Conservation (phyloP, 2,888 invertebrate genomes). For the Euphydryas editha region DNA sequence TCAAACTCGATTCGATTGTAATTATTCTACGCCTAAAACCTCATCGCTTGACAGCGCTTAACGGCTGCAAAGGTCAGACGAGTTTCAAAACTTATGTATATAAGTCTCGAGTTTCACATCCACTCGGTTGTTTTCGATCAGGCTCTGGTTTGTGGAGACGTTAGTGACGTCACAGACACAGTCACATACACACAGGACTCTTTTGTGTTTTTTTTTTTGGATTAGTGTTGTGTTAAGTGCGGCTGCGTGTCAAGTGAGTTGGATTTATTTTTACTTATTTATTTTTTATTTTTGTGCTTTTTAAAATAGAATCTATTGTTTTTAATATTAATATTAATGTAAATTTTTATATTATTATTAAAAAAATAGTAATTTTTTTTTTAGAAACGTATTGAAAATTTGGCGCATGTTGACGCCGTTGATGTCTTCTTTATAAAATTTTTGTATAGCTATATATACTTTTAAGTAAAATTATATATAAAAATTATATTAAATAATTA, state of each 20-base stretch:
- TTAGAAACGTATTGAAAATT: too few species aligned
- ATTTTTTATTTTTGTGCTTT: background rate
- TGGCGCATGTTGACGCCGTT: too few species aligned
- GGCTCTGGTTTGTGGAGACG: background rate
- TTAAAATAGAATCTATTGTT: too few species aligned
- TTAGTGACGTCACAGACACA: background rate
- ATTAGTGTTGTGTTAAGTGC: slow-evolving; percentile 9
- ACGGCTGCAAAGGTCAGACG: background rate
- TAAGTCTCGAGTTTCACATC: background rate
- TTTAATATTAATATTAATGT: background rate
- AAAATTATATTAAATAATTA: too few species aligned
- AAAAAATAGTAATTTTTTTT: too few species aligned
- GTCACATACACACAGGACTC: background rate
- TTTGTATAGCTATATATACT: too few species aligned
- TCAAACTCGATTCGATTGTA: background rate
- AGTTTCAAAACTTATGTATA: background rate
- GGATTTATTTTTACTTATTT: background rate
- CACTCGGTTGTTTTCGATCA: background rate
- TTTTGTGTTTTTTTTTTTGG: slow-evolving; percentile 4
- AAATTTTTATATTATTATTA: background rate
- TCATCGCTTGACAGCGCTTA: slow-evolving; percentile 2
- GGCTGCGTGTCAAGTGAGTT: slow-evolving; percentile 6
- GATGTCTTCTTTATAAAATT: too few species aligned
- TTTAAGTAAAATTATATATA: too few species aligned
- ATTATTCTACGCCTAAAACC: background rate